phyloP scores from a whole-genome alignment of 2,888 invertebrate species.

The Rhagonycha lutea region DNA sequence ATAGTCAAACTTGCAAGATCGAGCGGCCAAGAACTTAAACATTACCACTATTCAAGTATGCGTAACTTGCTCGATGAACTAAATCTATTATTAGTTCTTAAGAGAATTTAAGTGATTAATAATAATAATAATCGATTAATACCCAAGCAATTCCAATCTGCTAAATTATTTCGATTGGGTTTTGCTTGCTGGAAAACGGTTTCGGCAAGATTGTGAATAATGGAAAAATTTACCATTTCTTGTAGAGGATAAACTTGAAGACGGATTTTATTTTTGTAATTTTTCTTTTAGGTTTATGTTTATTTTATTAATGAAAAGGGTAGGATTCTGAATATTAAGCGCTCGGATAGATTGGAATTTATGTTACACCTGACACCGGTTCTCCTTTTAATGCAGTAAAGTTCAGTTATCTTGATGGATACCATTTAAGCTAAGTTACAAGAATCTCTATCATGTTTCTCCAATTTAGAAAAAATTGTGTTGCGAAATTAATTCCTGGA shows the following conservation, averaged over 20 bases:
- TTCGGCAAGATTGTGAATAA: background rate
- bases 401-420: too few species aligned
- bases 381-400: background rate
- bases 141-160: background rate
- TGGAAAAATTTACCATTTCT: background rate
- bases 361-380: background rate
- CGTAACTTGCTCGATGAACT: slow-evolving; percentile 10
- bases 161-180: background rate
- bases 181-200: background rate
- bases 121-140: background rate
- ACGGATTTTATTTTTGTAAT: background rate
- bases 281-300: background rate
- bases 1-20: slow-evolving; percentile 33
- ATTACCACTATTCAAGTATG: slow-evolving; percentile 21
- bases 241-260: background rate
- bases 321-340: background rate
- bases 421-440: too few species aligned
- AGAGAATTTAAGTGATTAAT: slow-evolving; percentile 5
- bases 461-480: too few species aligned
- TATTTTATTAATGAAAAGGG: background rate
- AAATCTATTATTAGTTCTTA: slow-evolving; percentile 14
- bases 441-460: too few species aligned
- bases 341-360: background rate
- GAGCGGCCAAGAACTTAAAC: slow-evolving; percentile 8
- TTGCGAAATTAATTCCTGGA: too few species aligned